A percentile compares a stretch with the other conserved stretches of the same genome.
Evolutionary conservation across 2,888 invertebrate species (phyloP).

Genomic region (Theretra japonica): DNA sequence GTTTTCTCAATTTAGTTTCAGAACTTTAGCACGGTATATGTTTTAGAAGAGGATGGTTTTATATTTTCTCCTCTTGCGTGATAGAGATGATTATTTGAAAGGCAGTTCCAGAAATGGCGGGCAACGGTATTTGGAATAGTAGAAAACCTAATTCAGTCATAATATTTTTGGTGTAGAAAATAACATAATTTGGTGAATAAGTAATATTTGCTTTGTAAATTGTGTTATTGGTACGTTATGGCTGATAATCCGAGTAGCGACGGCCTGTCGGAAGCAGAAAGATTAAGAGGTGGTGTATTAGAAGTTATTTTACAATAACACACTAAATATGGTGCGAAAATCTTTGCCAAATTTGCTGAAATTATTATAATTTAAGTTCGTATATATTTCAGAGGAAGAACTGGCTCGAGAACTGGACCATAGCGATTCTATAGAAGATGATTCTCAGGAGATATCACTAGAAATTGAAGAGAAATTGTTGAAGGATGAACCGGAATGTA

Average conservation of each 20-base stretch:
- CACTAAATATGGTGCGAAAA: background rate
- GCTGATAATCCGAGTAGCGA: constrained; percentile 70
- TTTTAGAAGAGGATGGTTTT: too few species aligned
- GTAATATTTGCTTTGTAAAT: background rate
- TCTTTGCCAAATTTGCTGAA: background rate
- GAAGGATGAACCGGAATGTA: constrained; percentile 81
- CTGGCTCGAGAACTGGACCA: constrained; percentile 77
- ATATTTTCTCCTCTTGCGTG: background rate
- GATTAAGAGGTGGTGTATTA: constrained; percentile 64
- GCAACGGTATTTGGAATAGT: background rate
- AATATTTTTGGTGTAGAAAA: background rate
- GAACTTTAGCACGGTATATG: too few species aligned
- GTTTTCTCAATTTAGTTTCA: too few species aligned
- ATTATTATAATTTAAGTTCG: background rate
- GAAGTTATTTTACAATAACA: background rate
- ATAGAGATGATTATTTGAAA: background rate
- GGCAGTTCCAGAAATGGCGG: background rate
- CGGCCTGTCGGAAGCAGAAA: constrained; percentile 72
- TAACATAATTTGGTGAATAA: background rate
- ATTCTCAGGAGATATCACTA: constrained; percentile 77
- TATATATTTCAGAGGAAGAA: constrained; percentile 70
- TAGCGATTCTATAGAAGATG: constrained; percentile 80
- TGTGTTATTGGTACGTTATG: constrained; percentile 48
- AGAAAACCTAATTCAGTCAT: background rate
- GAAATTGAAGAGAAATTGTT: constrained; percentile 79